These are phyloP conservation scores for Euclidia mi DNA, from an alignment of 2,888 invertebrate species.

Conservation along the genomic window DNA sequence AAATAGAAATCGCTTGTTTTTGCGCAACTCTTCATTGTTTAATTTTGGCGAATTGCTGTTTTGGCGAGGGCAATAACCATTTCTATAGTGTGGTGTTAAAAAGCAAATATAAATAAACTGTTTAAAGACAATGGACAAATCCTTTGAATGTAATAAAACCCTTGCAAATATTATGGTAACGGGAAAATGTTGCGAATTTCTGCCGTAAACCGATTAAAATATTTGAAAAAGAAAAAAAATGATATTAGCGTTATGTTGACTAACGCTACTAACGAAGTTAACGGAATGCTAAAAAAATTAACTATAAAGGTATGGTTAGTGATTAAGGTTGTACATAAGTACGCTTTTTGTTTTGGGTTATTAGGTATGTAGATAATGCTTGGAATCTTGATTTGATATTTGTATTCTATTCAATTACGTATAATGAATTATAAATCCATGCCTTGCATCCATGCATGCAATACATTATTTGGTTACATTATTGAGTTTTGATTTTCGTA, in stretches of 20 bases:
- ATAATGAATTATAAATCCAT: too few species aligned
- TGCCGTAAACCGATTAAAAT: conserved; percentile 13
- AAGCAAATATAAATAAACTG: conserved; percentile 38
- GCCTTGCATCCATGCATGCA: too few species aligned
- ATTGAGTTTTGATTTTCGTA: too few species aligned
- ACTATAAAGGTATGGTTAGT: too few species aligned
- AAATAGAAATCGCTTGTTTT: conserved; percentile 70
- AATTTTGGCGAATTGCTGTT: conserved; percentile 63
- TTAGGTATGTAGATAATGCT: too few species aligned
- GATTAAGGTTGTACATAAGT: too few species aligned
- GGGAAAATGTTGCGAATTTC: conserved; percentile 26
- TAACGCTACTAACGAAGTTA: too few species aligned
- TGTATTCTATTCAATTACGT: too few species aligned
- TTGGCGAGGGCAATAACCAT: conserved; percentile 57
- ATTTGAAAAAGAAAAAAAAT: neutral
- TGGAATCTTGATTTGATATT: too few species aligned
- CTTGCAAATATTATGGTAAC: conserved; percentile 37
- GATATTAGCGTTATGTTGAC: conserved; percentile 2
- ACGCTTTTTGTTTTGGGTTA: too few species aligned
- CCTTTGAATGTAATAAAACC: conserved; percentile 35
- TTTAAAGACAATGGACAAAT: conserved; percentile 49
- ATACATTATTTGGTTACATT: too few species aligned
- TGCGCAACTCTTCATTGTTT: conserved; percentile 71
- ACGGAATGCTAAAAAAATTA: too few species aligned
- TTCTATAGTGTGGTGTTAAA: conserved; percentile 35